Evolutionary conservation across 2,113 vertebrate species (phyloP).

Genomic region (Malurus elegans): DNA sequence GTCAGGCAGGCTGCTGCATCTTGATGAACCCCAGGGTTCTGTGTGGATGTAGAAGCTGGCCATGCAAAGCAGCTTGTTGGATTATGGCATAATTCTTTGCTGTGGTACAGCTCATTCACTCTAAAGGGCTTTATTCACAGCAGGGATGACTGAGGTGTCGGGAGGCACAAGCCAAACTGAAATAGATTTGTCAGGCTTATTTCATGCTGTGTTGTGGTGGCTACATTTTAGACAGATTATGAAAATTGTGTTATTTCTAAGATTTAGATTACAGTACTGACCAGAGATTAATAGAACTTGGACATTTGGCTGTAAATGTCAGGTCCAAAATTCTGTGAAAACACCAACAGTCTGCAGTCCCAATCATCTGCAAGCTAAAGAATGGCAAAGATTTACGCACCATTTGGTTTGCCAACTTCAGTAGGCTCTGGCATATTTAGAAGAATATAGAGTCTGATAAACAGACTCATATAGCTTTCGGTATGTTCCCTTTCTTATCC

Average conservation of each 20-base stretch:
- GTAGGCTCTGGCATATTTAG: not conserved
- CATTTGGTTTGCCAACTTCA: conserved; percentile 6
- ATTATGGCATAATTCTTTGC: conserved; percentile 18
- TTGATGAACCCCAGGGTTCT: not conserved
- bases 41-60: not conserved
- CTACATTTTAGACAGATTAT: not conserved
- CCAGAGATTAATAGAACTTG: not conserved
- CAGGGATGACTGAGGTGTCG: conserved; percentile 7
- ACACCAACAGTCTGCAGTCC: not conserved
- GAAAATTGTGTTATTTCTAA: not conserved
- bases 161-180: conserved; percentile 20
- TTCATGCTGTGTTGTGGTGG: not conserved
- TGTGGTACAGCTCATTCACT: conserved; percentile 1
- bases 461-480: not conserved
- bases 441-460: not conserved
- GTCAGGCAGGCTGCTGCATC: not conserved
- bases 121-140: conserved; percentile 37
- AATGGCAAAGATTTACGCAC: not conserved
- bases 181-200: conserved; percentile 26
- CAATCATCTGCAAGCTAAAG: not conserved
- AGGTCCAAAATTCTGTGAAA: not conserved
- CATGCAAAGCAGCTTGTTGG: conserved; percentile 39
- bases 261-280: not conserved
- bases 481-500: not conserved
- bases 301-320: not conserved